Percentiles rank a stretch among this genome's conserved stretches.
phyloP scores from a whole-genome alignment of 2,888 invertebrate genomes.

The Drosophila ustulata region DNA sequence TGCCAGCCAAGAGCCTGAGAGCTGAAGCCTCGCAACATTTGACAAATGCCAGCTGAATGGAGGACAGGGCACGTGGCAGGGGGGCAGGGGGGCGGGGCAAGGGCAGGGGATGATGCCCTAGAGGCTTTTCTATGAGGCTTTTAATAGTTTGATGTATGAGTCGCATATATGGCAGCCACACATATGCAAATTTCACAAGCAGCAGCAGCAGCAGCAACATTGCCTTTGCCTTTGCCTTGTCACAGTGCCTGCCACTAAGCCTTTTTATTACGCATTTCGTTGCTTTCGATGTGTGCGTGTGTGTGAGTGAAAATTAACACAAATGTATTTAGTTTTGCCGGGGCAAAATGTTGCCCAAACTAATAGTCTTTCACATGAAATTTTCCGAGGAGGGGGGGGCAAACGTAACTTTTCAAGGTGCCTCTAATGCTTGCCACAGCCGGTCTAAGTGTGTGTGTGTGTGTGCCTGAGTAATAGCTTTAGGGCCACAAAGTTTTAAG shows the following conservation, averaged over 20 bases:
- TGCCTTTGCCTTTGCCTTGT: slow-evolving; percentile 38
- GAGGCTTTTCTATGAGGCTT: slow-evolving; percentile 72
- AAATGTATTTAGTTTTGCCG: slow-evolving; percentile 77
- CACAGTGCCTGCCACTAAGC: slow-evolving; percentile 53
- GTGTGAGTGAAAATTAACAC: slow-evolving; percentile 71
- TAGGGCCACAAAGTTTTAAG: slow-evolving; percentile 53
- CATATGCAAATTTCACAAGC: slow-evolving; percentile 71
- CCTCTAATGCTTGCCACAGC: slow-evolving; percentile 40
- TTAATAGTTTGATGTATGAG: slow-evolving; percentile 81
- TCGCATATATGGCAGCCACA: slow-evolving; percentile 52
- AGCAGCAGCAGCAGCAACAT: not conserved
- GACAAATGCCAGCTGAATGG: slow-evolving; percentile 72
- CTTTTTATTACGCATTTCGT: slow-evolving; percentile 55
- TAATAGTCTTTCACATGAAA: slow-evolving; percentile 43
- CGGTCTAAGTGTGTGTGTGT: slow-evolving; percentile 5
- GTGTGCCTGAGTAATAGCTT: slow-evolving; percentile 54
- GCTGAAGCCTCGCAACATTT: slow-evolving; percentile 74
- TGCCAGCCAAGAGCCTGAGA: slow-evolving; percentile 41
- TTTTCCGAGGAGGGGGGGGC: slow-evolving; percentile 4
- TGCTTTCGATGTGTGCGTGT: slow-evolving; percentile 15
- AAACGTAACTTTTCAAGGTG: slow-evolving; percentile 56
- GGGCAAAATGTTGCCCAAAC: slow-evolving; percentile 53
- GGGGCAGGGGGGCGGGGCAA: not conserved
- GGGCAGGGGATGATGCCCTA: slow-evolving; percentile 44
- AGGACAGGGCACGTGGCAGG: slow-evolving; percentile 8